Percentiles rank a stretch among this genome's conserved stretches.
phyloP scores from a whole-genome alignment of 1,140 invertebrate genomes.

The Lamellibrachia luymesi region DNA sequence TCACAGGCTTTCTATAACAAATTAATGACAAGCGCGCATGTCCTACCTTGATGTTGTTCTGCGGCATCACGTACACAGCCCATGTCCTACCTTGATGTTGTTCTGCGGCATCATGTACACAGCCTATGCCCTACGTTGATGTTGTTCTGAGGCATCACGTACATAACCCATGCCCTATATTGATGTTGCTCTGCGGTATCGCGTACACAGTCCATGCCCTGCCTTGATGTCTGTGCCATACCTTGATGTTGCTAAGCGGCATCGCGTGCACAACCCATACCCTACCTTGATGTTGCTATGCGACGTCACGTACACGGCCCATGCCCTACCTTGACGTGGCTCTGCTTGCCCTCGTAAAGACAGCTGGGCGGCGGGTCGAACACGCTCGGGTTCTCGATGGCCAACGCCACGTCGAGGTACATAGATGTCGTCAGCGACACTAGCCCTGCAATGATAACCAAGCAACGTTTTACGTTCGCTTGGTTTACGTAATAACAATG shows the following conservation, averaged over 20 bases:
- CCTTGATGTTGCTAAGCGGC: not conserved
- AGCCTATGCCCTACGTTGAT: not conserved
- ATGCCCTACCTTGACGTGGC: not conserved
- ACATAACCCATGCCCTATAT: not conserved
- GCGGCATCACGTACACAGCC: not conserved
- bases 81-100: not conserved
- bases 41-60: not conserved
- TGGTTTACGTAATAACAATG: no score
- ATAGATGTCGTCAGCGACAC: constrained; percentile 17
- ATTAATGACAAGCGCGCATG: no score
- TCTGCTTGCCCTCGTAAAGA: not conserved
- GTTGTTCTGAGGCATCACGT: not conserved
- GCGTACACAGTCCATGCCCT: not conserved
- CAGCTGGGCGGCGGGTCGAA: constrained; percentile 19
- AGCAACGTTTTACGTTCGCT: no score
- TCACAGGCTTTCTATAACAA: no score
- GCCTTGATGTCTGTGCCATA: not conserved
- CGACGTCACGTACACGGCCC: not conserved
- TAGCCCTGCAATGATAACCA: constrained; percentile 1
- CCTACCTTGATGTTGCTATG: not conserved
- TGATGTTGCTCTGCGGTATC: not conserved
- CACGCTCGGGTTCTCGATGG: constrained; percentile 12
- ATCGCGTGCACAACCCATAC: not conserved
- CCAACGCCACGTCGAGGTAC: constrained; percentile 20
- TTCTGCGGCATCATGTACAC: not conserved